Evolutionary conservation across 2,888 invertebrate genomes (phyloP), one percentile per base, ranked within the genome.

Genomic region (Apotomis betuletana): DNA sequence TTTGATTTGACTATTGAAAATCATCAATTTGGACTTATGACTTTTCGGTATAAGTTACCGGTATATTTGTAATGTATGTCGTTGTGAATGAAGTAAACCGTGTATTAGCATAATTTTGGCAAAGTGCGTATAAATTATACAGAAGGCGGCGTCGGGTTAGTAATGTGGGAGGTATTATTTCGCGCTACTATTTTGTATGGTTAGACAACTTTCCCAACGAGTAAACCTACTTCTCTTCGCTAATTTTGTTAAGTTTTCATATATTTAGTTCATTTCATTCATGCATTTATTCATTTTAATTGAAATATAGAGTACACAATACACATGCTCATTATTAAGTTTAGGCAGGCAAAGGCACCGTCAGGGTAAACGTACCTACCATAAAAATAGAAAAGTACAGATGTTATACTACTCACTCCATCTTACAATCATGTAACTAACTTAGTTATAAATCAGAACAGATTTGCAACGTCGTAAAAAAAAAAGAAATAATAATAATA

Each of bases 101-200:
- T 12, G 58, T n/a, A 72, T 68, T 68, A 63, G 5, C 63, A 59
- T 72, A 54, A 68, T 68, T 68, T 68, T 68, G 72, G 63, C 63
- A 59, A 68, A 67, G 44, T 59, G 36, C 46, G 51, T 46, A 59
- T 72, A 59, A 67, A 72, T 72, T 68, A 72, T 63, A 59, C 62
- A 49, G 55, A 36, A 67, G 46, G 67, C 52, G 52, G 27, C 59
- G 54, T 46, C 46, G 44, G 51, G 9, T 13, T 51, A 38, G 58
- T 67, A 63, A 72, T 72, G 59, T 58, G 61, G n/a, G 44, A 44
- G 67, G 55, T 57, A 46, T 64, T 70, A 60, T 67, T 71, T 62
- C 44, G 67, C 41, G 41, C 60, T 67, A 58, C 62, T 52, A 62
- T 71, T 71, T 52, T 55, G 54, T 57, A 57, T 70, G 6, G 67